A percentile compares a stretch with the other conserved stretches of the same genome.
Evolutionary conservation across 2,888 invertebrate genomes (phyloP).

Genomic region (Rhaphigaster nebulosa): DNA sequence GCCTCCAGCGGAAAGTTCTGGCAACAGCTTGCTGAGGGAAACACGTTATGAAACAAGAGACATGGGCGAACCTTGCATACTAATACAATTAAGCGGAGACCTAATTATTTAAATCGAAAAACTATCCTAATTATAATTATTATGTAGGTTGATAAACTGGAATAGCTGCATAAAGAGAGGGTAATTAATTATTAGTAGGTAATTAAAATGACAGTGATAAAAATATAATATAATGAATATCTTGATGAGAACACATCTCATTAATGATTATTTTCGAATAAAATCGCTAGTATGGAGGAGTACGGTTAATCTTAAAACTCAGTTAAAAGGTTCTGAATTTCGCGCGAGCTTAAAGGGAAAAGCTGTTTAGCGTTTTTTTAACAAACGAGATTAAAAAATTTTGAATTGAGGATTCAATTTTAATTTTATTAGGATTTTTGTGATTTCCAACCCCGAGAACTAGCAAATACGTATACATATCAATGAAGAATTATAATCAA

Average conservation of each 20-base stretch:
- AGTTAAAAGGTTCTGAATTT: not conserved
- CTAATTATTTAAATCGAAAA: not conserved
- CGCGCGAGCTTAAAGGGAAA: too few species aligned
- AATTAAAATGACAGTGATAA: too few species aligned
- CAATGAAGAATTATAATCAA: too few species aligned
- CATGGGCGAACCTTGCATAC: not conserved
- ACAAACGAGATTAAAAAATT: too few species aligned
- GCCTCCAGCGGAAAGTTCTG: not conserved
- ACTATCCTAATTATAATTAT: not conserved
- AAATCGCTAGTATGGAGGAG: too few species aligned
- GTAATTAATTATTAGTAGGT: not conserved
- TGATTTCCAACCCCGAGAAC: too few species aligned
- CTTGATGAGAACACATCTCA: too few species aligned
- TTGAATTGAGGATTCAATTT: too few species aligned
- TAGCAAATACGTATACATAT: too few species aligned
- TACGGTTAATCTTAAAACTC: not conserved
- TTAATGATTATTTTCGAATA: too few species aligned
- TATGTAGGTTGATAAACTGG: not conserved
- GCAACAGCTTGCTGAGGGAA: not conserved
- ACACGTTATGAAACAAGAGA: not conserved
- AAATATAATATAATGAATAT: not conserved
- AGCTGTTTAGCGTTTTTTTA: too few species aligned
- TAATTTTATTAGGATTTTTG: too few species aligned
- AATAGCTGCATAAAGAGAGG: not conserved
- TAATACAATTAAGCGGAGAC: not conserved